Percentiles rank a stretch among this genome's conserved stretches.
Conservation (phyloP, 2,113 vertebrate genomes). For the Leucoraja erinaceus region DNA sequence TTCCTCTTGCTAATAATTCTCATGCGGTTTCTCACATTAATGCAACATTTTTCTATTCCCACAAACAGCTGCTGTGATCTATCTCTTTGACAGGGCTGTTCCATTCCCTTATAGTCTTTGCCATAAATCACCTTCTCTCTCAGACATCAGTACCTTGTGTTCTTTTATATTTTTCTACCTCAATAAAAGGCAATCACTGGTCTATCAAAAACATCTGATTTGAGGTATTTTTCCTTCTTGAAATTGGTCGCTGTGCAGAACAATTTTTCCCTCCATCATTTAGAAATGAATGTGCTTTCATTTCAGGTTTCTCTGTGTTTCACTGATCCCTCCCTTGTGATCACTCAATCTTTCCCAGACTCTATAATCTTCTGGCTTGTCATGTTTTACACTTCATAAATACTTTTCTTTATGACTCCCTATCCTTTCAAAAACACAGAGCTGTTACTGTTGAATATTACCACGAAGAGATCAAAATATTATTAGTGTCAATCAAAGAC, state of each 20-base stretch:
- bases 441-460: background rate
- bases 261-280: constrained; percentile 15
- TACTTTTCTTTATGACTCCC: constrained; percentile 8
- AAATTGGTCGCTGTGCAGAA: background rate
- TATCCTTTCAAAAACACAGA: background rate
- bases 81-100: background rate
- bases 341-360: background rate
- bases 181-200: background rate
- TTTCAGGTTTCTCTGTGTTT: background rate
- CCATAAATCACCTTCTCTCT: background rate
- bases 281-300: constrained; percentile 13
- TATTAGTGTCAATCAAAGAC: background rate
- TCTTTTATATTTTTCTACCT: background rate
- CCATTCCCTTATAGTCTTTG: background rate
- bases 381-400: constrained; percentile 1
- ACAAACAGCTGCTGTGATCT: background rate
- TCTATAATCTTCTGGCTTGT: constrained; percentile 20
- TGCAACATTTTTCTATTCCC: background rate
- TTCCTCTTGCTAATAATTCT: background rate
- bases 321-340: constrained; percentile 1
- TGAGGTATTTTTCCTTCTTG: background rate
- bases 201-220: background rate
- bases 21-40: background rate
- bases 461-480: background rate
- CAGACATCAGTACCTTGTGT: background rate